Conservation (phyloP, 2,888 invertebrate genomes). For the Panopea generosa region DNA sequence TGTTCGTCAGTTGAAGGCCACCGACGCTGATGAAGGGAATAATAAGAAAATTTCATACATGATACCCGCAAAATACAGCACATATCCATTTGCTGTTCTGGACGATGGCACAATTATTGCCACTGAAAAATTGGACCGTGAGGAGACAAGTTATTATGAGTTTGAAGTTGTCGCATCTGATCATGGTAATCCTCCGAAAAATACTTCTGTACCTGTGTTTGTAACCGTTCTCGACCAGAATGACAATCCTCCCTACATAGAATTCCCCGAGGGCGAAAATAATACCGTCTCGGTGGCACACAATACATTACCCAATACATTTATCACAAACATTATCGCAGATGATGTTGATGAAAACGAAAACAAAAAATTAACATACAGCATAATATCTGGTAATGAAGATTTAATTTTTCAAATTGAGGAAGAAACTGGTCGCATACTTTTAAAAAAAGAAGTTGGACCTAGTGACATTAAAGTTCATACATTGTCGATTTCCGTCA, state of each 20-base stretch:
- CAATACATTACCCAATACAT: conserved; percentile 45
- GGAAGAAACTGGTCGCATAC: conserved; percentile 57
- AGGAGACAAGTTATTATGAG: conserved; percentile 60
- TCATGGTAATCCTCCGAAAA: conserved; percentile 65
- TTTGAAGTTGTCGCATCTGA: conserved; percentile 70
- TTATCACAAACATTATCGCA: conserved; percentile 59
- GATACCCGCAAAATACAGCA: conserved; percentile 43
- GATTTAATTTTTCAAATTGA: conserved; percentile 56
- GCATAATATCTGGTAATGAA: conserved; percentile 47
- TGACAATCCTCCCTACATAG: conserved; percentile 75
- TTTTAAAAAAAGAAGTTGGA: conserved; percentile 44
- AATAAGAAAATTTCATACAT: conserved; percentile 68
- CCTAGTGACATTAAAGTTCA: conserved; percentile 56
- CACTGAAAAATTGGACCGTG: conserved; percentile 67
- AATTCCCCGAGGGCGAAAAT: conserved; percentile 72
- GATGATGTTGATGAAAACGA: conserved; percentile 61
- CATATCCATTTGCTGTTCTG: conserved; percentile 65
- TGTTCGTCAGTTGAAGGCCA: conserved; percentile 61
- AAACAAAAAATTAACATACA: conserved; percentile 57
- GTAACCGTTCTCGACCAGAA: conserved; percentile 71
- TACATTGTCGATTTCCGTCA: conserved; percentile 60
- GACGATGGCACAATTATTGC: conserved; percentile 70
- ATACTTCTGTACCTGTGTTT: conserved; percentile 63
- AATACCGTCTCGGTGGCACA: conserved; percentile 66
- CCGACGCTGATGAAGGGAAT: conserved; percentile 93